Conservation (phyloP, 2,113 vertebrate species). For the Corydoras sp. region DNA sequence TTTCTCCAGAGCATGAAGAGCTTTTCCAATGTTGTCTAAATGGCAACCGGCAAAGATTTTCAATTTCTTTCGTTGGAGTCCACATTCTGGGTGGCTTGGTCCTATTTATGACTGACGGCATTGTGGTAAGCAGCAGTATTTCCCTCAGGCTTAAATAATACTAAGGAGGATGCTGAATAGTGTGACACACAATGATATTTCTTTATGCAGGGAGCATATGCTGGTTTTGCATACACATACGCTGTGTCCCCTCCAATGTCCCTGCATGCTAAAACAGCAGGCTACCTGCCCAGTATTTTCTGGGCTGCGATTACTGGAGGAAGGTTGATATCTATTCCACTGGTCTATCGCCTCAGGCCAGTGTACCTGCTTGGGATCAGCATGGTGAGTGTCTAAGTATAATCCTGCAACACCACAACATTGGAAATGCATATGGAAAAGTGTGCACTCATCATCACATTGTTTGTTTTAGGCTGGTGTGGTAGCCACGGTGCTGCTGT, state of each 20-base stretch:
- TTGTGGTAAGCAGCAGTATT: slow-evolving; percentile 74
- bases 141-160: not conserved
- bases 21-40: slow-evolving; percentile 82
- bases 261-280: slow-evolving; percentile 75
- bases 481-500: slow-evolving; percentile 76
- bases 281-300: slow-evolving; percentile 88
- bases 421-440: too few relatives aligned
- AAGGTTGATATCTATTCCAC: slow-evolving; percentile 84
- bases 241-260: slow-evolving; percentile 76
- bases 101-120: slow-evolving; percentile 93
- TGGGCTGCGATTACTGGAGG: slow-evolving; percentile 91
- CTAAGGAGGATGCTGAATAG: not conserved
- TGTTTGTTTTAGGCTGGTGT: slow-evolving; percentile 73
- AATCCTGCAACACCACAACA: not conserved
- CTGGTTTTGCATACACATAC: slow-evolving; percentile 89
- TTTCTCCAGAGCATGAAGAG: slow-evolving; percentile 69
- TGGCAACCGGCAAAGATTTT: slow-evolving; percentile 73
- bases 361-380: slow-evolving; percentile 84
- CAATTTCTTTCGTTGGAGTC: slow-evolving; percentile 78
- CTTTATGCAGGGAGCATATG: slow-evolving; percentile 78
- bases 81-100: slow-evolving; percentile 78
- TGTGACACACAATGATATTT: not conserved
- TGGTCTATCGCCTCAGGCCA: slow-evolving; percentile 80
- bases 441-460: too few relatives aligned
- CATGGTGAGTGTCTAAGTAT: slow-evolving; percentile 66